These are phyloP conservation scores for Danio choprae DNA, from an alignment of 2,797 vertebrate species.

Conservation along the genomic window DNA sequence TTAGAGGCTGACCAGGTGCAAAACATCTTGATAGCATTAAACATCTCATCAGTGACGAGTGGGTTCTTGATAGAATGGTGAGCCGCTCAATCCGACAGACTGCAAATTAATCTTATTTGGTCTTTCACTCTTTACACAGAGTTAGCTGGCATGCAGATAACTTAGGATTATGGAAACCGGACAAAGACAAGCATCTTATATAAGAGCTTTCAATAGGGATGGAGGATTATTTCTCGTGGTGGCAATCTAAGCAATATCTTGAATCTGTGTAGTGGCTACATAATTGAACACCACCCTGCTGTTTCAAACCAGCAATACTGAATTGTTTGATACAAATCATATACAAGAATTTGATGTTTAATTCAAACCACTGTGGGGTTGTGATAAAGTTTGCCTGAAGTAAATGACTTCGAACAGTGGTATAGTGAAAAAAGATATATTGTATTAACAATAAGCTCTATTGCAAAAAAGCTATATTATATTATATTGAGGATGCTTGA, in stretches of 20 bases:
- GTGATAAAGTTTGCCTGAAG: conserved; percentile 6
- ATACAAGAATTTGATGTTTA: conserved; percentile 19
- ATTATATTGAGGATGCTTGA: too few relatives aligned
- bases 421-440: not conserved
- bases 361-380: not conserved
- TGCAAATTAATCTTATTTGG: conserved; percentile 52
- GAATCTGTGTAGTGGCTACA: conserved; percentile 30
- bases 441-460: too few relatives aligned
- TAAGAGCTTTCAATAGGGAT: conserved; percentile 9
- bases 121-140: conserved; percentile 58
- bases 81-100: conserved; percentile 51
- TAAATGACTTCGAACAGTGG: not conserved
- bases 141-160: conserved; percentile 28
- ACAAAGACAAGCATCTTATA: conserved; percentile 31
- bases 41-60: conserved; percentile 45
- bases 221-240: conserved; percentile 16
- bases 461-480: too few relatives aligned
- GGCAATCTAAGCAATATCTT: conserved; percentile 22
- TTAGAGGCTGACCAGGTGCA: conserved; percentile 11
- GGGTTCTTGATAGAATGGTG: conserved; percentile 26
- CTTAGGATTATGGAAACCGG: conserved; percentile 44
- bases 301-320: not conserved
- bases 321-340: conserved; percentile 21
- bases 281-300: conserved; percentile 9
- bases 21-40: conserved; percentile 40